phyloP scores from a whole-genome alignment of 1,140 invertebrate genomes.

The Neomicropteryx cornuta region DNA sequence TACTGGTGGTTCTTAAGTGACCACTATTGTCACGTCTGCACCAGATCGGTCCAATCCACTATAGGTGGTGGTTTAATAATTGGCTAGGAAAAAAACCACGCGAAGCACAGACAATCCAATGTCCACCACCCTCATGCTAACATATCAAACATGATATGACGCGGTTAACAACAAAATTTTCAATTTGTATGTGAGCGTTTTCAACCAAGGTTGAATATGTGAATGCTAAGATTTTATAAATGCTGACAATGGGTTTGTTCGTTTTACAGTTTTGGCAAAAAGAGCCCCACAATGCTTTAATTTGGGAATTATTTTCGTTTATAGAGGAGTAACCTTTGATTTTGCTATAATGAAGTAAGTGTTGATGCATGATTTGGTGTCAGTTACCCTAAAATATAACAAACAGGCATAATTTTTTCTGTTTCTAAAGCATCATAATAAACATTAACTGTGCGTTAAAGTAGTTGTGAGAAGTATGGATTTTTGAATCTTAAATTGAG shows the following conservation, averaged over 20 bases:
- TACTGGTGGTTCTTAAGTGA: too few relatives aligned
- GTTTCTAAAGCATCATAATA: slow-evolving; percentile 10
- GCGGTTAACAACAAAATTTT: slow-evolving; percentile 29
- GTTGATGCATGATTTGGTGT: neutral
- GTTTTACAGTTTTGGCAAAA: slow-evolving; percentile 12
- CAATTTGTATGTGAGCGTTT: slow-evolving; percentile 18
- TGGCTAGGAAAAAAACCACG: too few relatives aligned
- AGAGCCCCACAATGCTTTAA: slow-evolving; percentile 23
- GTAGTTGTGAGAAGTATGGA: slow-evolving; percentile 3
- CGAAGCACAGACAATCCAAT: slow-evolving; percentile 27
- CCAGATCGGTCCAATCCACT: too few relatives aligned
- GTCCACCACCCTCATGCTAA: slow-evolving; percentile 21
- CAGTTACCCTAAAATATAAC: neutral
- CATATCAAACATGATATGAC: slow-evolving; percentile 22
- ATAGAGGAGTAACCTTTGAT: slow-evolving; percentile 18
- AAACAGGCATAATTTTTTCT: slow-evolving; percentile 19
- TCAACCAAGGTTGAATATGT: slow-evolving; percentile 29
- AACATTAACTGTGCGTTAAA: slow-evolving; percentile 8
- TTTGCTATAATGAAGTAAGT: slow-evolving; percentile 17
- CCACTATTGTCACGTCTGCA: too few relatives aligned
- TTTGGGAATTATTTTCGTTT: slow-evolving; percentile 17
- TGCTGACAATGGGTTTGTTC: slow-evolving; percentile 12
- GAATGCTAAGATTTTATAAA: slow-evolving; percentile 19
- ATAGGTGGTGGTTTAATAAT: too few relatives aligned
- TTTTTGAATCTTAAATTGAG: neutral